phyloP scores from a whole-genome alignment of 2,888 invertebrate species.

The Dugesia japonica region DNA sequence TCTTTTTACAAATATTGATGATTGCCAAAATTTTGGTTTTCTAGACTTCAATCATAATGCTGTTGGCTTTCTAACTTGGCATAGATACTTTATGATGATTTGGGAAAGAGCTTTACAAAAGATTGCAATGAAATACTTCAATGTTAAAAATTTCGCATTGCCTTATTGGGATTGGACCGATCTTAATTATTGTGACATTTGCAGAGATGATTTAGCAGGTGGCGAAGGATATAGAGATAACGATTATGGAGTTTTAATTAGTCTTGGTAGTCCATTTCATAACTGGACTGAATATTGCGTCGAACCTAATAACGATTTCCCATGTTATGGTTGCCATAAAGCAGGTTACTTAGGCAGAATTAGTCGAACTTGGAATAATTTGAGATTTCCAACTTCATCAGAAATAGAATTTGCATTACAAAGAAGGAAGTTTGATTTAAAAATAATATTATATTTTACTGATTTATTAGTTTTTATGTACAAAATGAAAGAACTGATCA shows the following conservation, averaged over 20 bases:
- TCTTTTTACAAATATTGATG: slow-evolving; percentile 16
- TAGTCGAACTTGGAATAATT: slow-evolving; percentile 25
- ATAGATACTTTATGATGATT: slow-evolving; percentile 34
- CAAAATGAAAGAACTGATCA: background rate
- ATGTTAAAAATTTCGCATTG: slow-evolving; percentile 27
- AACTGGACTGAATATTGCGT: slow-evolving; percentile 33
- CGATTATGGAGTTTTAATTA: slow-evolving; percentile 8
- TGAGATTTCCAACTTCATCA: slow-evolving; percentile 17
- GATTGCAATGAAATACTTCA: slow-evolving; percentile 26
- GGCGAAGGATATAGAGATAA: slow-evolving; percentile 23
- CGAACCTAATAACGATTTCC: background rate
- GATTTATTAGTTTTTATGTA: slow-evolving; percentile 16
- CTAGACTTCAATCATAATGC: slow-evolving; percentile 33
- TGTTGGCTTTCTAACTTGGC: slow-evolving; percentile 34
- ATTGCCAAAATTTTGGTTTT: slow-evolving; percentile 27
- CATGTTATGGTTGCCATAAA: slow-evolving; percentile 31
- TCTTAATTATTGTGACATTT: slow-evolving; percentile 31
- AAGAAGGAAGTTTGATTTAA: slow-evolving; percentile 5
- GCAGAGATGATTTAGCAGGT: slow-evolving; percentile 32
- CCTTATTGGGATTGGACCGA: slow-evolving; percentile 35
- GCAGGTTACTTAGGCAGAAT: background rate
- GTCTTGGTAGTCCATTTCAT: slow-evolving; percentile 29
- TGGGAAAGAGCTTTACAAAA: slow-evolving; percentile 30
- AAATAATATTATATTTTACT: background rate
- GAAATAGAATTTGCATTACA: slow-evolving; percentile 25